Conservation (phyloP, 2,113 vertebrate genomes). For the Vicugna pacos region DNA sequence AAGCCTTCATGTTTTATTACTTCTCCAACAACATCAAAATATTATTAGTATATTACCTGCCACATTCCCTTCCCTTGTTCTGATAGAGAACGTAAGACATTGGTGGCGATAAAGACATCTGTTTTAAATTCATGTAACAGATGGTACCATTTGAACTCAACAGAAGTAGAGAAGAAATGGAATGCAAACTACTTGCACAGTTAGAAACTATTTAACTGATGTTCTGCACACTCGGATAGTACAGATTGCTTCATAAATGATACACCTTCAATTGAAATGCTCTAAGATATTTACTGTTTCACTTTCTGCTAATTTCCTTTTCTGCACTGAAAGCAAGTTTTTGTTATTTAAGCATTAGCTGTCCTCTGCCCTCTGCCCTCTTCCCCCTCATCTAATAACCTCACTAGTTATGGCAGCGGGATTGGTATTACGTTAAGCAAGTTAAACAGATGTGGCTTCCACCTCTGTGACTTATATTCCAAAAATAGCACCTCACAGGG, state of each 20-base stretch:
- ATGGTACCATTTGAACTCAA: constrained; percentile 66
- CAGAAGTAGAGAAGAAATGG: constrained; percentile 46
- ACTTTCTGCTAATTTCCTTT: constrained; percentile 48
- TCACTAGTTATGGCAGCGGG: constrained; percentile 1
- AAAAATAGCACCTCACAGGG: constrained; percentile 56
- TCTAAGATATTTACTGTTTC: constrained; percentile 9
- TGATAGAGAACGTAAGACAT: constrained; percentile 35
- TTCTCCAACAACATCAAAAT: constrained; percentile 51
- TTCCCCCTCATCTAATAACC: not conserved
- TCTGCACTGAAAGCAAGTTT: constrained; percentile 20
- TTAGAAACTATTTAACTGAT: constrained; percentile 41
- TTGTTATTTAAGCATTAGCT: constrained; percentile 32
- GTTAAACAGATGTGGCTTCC: constrained; percentile 42
- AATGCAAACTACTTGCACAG: not conserved
- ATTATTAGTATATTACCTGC: constrained; percentile 38
- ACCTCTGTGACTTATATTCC: constrained; percentile 41
- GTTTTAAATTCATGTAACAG: constrained; percentile 61
- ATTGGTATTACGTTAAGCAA: not conserved
- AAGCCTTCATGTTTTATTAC: constrained; percentile 46
- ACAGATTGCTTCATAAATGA: not conserved
- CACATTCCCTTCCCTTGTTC: not conserved
- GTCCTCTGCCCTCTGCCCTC: constrained; percentile 30
- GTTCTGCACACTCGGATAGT: not conserved
- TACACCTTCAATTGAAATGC: not conserved
- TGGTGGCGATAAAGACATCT: constrained; percentile 37